These are phyloP conservation scores for Gulo gulo DNA, from an alignment of 2,113 vertebrate species.

Conservation along the genomic window DNA sequence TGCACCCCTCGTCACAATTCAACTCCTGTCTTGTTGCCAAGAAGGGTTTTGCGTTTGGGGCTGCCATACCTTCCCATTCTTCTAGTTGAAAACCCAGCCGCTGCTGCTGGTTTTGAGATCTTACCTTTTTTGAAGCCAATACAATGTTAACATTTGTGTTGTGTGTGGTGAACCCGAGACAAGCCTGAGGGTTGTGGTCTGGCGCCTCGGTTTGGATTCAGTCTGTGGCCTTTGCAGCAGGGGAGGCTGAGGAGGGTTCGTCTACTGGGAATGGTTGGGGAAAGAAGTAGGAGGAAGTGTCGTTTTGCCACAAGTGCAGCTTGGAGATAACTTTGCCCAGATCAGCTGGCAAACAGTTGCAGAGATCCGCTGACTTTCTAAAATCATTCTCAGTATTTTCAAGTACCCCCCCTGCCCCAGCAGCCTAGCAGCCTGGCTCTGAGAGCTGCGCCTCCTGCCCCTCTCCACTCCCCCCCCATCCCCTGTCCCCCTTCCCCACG, in stretches of 20 bases:
- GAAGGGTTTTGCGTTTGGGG: neutral
- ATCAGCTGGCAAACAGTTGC: neutral
- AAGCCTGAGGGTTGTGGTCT: neutral
- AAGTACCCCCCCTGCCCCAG: neutral
- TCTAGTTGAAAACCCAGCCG: neutral
- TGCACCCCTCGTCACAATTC: rapidly evolving
- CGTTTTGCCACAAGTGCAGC: neutral
- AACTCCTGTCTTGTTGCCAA: neutral
- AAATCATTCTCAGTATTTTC: neutral
- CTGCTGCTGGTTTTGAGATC: neutral
- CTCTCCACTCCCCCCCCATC: no score
- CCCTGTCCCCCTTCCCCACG: neutral
- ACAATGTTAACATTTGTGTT: neutral
- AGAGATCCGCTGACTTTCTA: neutral
- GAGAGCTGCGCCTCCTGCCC: no score
- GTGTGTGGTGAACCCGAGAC: neutral
- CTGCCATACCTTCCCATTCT: neutral
- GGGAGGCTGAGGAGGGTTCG: neutral
- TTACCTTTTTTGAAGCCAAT: neutral
- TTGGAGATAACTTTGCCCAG: neutral
- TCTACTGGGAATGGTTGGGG: no score
- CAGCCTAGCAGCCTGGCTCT: neutral
- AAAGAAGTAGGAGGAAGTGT: neutral
- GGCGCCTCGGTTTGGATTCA: neutral
- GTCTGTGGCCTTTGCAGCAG: no score